phyloP scores from a whole-genome alignment of 2,797 vertebrate genomes.

The Catostomus latipinnis region DNA sequence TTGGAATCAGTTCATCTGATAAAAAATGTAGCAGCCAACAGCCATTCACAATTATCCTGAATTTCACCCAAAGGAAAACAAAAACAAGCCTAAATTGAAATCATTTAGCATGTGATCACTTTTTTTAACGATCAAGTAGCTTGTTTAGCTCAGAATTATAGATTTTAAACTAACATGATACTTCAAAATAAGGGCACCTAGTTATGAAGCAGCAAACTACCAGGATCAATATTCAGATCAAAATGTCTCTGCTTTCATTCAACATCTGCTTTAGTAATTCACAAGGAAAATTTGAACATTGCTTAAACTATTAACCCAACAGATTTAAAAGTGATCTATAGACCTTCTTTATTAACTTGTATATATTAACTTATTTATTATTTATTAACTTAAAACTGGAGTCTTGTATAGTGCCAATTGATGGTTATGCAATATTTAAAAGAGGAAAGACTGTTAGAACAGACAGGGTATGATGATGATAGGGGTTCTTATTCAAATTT shows the following conservation, averaged over 20 bases:
- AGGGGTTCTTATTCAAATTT: slow-evolving; percentile 29
- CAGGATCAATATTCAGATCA: no score
- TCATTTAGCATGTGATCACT: background rate
- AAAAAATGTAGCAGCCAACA: slow-evolving; percentile 3
- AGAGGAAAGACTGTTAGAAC: slow-evolving; percentile 27
- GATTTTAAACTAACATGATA: background rate
- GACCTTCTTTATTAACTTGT: background rate
- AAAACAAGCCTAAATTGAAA: background rate
- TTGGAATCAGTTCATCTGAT: background rate
- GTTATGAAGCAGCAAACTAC: background rate
- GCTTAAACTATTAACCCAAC: no score
- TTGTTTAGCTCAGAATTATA: background rate
- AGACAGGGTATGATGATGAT: slow-evolving; percentile 38
- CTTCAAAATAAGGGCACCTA: no score
- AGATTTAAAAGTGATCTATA: background rate
- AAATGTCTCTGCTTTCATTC: no score
- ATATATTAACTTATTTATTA: background rate
- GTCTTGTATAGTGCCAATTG: slow-evolving; percentile 24
- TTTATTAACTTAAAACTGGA: background rate
- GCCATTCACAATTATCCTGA: background rate
- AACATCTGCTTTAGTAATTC: no score
- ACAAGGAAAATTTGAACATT: no score
- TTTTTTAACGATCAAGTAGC: background rate
- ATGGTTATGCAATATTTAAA: slow-evolving; percentile 53
- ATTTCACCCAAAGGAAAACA: background rate